Evolutionary conservation across 2,888 invertebrate genomes (phyloP).

Genomic region (Polyommatus iphigenia): DNA sequence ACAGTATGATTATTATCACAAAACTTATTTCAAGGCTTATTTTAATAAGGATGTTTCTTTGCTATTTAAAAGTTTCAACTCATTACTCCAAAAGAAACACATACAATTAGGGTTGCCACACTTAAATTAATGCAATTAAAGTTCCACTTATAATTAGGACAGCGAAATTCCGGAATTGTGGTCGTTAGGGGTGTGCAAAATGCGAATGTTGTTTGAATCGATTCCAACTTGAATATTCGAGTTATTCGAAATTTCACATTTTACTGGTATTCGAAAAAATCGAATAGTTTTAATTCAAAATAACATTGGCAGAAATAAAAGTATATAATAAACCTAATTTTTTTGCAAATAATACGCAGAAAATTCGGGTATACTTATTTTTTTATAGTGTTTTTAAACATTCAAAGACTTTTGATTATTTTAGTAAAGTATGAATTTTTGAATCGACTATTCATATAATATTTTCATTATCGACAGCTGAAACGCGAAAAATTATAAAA

Average conservation of each 20-base stretch:
- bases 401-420: too few species aligned
- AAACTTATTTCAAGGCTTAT: neutral
- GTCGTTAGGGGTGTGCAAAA: neutral
- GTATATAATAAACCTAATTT: too few species aligned
- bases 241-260: neutral
- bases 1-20: neutral
- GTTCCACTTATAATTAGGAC: slow-evolving; percentile 14
- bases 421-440: too few species aligned
- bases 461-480: too few species aligned
- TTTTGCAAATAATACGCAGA: too few species aligned
- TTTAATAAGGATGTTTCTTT: neutral
- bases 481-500: too few species aligned
- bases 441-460: too few species aligned
- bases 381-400: too few species aligned
- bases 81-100: neutral
- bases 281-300: neutral
- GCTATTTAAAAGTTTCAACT: neutral
- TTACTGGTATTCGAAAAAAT: neutral
- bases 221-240: neutral
- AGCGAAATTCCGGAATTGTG: slow-evolving; percentile 9
- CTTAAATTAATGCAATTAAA: slow-evolving; percentile 26
- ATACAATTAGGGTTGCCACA: slow-evolving; percentile 14
- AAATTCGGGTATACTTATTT: too few species aligned
- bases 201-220: neutral
- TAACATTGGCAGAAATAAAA: too few species aligned